Percentiles rank a stretch among this genome's conserved stretches.
Conservation (phyloP, 2,113 vertebrate genomes). For the Microcebus ravelobensis region DNA sequence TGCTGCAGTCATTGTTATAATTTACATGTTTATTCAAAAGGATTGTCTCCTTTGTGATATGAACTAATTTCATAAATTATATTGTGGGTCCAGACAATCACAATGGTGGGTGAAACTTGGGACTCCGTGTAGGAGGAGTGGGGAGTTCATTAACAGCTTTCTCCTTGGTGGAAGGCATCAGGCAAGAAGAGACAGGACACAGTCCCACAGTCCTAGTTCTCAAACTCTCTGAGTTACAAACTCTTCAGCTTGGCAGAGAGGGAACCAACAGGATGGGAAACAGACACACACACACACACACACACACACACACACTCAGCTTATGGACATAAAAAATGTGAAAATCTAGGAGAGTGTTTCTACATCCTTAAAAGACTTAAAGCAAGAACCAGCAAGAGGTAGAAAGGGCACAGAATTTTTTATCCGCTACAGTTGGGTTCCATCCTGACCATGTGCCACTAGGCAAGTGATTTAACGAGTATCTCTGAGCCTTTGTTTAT, state of each 20-base stretch:
- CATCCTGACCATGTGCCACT: neutral
- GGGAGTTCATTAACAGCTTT: neutral
- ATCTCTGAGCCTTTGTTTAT: neutral
- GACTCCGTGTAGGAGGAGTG: neutral
- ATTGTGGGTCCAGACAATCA: fast-evolving
- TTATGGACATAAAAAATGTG: neutral
- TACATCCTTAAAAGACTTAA: neutral
- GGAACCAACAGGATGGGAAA: neutral
- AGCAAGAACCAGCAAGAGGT: neutral
- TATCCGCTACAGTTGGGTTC: neutral
- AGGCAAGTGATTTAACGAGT: neutral
- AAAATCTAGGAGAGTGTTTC: neutral
- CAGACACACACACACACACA: neutral
- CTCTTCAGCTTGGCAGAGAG: neutral
- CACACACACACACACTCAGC: neutral
- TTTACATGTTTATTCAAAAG: neutral
- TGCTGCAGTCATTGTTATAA: neutral
- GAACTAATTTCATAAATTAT: neutral
- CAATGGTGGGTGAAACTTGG: neutral
- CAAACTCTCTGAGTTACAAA: neutral
- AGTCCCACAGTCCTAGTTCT: too few species aligned
- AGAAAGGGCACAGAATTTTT: neutral
- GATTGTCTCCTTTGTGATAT: neutral
- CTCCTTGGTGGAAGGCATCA: fast-evolving
- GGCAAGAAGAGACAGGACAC: neutral